Conservation (phyloP, 1,140 invertebrate genomes). For the Eupeodes corollae region DNA sequence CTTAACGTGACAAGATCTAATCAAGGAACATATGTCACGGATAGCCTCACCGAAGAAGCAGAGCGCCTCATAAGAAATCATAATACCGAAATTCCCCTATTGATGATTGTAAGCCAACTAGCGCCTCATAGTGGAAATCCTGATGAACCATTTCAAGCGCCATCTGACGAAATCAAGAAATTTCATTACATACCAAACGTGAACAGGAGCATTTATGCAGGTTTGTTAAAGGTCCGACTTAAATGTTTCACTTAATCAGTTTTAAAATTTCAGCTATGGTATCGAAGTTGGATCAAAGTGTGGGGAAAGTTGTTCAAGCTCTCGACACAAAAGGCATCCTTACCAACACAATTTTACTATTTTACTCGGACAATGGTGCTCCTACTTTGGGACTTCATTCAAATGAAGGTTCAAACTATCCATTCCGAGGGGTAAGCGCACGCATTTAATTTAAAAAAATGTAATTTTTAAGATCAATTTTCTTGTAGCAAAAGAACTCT, state of each 20-base stretch:
- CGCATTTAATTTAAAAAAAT: neutral
- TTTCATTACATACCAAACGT: conserved; percentile 60
- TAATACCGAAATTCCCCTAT: conserved; percentile 47
- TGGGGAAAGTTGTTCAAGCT: conserved; percentile 61
- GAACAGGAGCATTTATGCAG: conserved; percentile 60
- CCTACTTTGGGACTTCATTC: conserved; percentile 53
- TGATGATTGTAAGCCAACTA: conserved; percentile 62
- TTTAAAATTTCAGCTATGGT: conserved; percentile 58
- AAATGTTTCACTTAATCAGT: neutral
- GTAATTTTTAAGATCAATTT: neutral
- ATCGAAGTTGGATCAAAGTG: conserved; percentile 70
- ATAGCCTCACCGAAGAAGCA: conserved; percentile 59
- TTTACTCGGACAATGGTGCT: conserved; percentile 67
- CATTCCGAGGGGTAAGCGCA: conserved; percentile 60
- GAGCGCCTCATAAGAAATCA: conserved; percentile 52
- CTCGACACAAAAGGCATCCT: conserved; percentile 54
- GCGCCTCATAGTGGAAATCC: conserved; percentile 61
- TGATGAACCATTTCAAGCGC: conserved; percentile 58
- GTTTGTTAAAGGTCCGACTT: conserved; percentile 36
- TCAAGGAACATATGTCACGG: conserved; percentile 56
- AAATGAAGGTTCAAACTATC: conserved; percentile 79
- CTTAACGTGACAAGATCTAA: conserved; percentile 43
- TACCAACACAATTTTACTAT: conserved; percentile 58
- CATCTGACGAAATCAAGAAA: conserved; percentile 54
- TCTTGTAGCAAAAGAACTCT: conserved; percentile 53